Evolutionary conservation across 53 echinoderm and acorn worm genomes (phyloP).

Genomic region (Crossaster papposus): DNA sequence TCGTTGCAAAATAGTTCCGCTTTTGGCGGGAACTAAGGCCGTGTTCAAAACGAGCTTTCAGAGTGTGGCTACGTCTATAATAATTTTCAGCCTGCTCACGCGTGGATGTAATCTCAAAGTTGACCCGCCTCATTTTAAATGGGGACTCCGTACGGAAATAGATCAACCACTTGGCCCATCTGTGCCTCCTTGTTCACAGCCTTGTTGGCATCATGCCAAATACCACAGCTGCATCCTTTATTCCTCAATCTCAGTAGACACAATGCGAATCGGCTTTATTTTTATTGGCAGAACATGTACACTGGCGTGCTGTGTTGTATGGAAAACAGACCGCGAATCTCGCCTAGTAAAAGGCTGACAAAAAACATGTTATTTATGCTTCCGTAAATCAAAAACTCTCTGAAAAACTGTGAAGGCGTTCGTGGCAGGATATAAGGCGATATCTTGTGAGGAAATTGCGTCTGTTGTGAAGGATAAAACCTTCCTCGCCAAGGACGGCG

Average conservation of each 20-base stretch:
- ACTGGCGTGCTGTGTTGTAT: slow-evolving; percentile 5
- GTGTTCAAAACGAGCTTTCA: too few species aligned
- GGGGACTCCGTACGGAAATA: slow-evolving; percentile 75
- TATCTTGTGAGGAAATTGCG: slow-evolving; percentile 21
- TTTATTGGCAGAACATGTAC: slow-evolving; percentile 24
- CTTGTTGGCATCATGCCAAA: slow-evolving; percentile 68
- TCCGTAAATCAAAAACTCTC: slow-evolving; percentile 47
- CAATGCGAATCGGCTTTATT: neutral
- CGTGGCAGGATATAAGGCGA: neutral
- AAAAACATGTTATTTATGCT: slow-evolving; percentile 58
- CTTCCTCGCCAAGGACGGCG: neutral
- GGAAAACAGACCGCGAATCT: slow-evolving; percentile 42
- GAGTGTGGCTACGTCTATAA: too few species aligned
- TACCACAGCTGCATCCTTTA: slow-evolving; percentile 66
- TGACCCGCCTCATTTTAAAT: slow-evolving; percentile 67
- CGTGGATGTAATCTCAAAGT: slow-evolving; percentile 65
- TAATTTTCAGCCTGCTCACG: too few species aligned
- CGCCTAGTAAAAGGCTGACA: slow-evolving; percentile 50
- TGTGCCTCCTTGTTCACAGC: slow-evolving; percentile 22
- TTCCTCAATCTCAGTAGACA: slow-evolving; percentile 30
- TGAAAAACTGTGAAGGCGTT: neutral
- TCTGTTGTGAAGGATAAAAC: neutral
- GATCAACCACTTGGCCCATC: slow-evolving; percentile 66
- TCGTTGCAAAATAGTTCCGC: slow-evolving; percentile 57
- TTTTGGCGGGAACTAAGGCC: slow-evolving; percentile 48